Base-by-base conservation (phyloP, 2,888 invertebrate species). In the Rambutsinella grinnellia region DNA sequence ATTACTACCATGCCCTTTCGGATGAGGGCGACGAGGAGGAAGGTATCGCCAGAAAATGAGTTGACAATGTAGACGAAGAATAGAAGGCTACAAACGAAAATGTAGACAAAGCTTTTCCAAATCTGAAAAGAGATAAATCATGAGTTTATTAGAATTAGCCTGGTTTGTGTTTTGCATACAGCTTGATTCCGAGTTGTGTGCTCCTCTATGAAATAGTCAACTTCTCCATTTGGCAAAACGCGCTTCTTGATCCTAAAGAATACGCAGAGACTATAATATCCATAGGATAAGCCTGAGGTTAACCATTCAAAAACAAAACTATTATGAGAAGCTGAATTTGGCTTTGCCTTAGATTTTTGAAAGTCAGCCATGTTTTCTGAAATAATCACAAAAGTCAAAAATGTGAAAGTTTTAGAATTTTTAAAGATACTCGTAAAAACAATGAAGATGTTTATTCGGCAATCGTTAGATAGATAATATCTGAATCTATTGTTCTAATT, bases 11-110 rank as follows among this genome's bases (percentile, higher is more conserved):
- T 61, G n/a, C 21, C 36, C 53, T 61, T 61, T 36, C 69, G 15
- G 24, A 69, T 69, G 26, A 69, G 60, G 21, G 54, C 57, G 15
- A 69, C 54, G 46, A 69, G 69, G 10, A 61, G 26, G 27, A 61
- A 69, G 3, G 23, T 10, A 27, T 69, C 69, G 0, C 61, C 69
- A n/a, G n/a, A n/a, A n/a, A n/a, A n/a, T n/a, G n/a, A n/a, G n/a
- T n/a, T n/a, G n/a, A n/a, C n/a, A n/a, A n/a, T n/a, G n/a, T n/a
- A n/a, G n/a, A n/a, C n/a, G n/a, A n/a, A n/a, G n/a, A n/a, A n/a
- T n/a, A n/a, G n/a, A n/a, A n/a, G n/a, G n/a, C n/a, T n/a, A n/a
- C n/a, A 19, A 65, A 28, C n/a, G 13, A 10, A n/a, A 51, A 6
- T 10, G 19, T 51, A 8, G 13, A 51, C 5, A 51, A n/a, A 17